Evolutionary conservation across 2,888 invertebrate genomes (phyloP).

Genomic region (Nysson spinosus): DNA sequence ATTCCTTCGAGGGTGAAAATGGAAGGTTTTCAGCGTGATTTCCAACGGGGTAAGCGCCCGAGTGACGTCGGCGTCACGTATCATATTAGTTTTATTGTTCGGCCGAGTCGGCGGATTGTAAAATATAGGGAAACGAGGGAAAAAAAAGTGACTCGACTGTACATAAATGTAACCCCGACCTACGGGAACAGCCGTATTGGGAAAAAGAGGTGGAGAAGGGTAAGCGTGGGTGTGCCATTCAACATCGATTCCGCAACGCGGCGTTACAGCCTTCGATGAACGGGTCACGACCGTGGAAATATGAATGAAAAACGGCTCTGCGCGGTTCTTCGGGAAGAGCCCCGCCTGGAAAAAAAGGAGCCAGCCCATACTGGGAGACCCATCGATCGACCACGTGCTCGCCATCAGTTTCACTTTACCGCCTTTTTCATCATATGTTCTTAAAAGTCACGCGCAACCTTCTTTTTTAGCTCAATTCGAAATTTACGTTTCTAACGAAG

Average conservation of each 20-base stretch:
- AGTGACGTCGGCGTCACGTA: slow-evolving; percentile 9
- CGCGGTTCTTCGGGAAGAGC: slow-evolving; percentile 70
- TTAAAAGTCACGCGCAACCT: slow-evolving; percentile 18
- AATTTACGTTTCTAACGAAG: not conserved
- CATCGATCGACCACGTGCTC: slow-evolving; percentile 76
- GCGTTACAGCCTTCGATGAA: slow-evolving; percentile 70
- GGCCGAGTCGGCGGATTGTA: slow-evolving; percentile 34
- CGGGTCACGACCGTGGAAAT: slow-evolving; percentile 65
- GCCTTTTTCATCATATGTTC: slow-evolving; percentile 37
- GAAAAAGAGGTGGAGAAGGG: slow-evolving; percentile 54
- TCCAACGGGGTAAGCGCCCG: not conserved
- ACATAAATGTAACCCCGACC: slow-evolving; percentile 72
- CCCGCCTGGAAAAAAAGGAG: slow-evolving; percentile 66
- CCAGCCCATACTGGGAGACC: slow-evolving; percentile 57
- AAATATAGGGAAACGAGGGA: slow-evolving; percentile 41
- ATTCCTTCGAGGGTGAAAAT: too few species aligned
- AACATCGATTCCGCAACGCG: slow-evolving; percentile 69
- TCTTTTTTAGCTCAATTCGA: not conserved
- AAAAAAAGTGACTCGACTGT: slow-evolving; percentile 44
- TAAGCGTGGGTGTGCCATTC: slow-evolving; percentile 60
- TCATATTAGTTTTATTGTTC: slow-evolving; percentile 40
- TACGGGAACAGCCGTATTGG: slow-evolving; percentile 63
- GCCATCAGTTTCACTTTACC: slow-evolving; percentile 71
- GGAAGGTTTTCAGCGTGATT: not conserved
- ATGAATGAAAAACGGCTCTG: slow-evolving; percentile 71